A percentile compares a stretch with the other conserved stretches of the same genome.
These are phyloP conservation scores for Alectoris magna DNA, from an alignment of 2,797 vertebrate genomes.

Conservation along the genomic window DNA sequence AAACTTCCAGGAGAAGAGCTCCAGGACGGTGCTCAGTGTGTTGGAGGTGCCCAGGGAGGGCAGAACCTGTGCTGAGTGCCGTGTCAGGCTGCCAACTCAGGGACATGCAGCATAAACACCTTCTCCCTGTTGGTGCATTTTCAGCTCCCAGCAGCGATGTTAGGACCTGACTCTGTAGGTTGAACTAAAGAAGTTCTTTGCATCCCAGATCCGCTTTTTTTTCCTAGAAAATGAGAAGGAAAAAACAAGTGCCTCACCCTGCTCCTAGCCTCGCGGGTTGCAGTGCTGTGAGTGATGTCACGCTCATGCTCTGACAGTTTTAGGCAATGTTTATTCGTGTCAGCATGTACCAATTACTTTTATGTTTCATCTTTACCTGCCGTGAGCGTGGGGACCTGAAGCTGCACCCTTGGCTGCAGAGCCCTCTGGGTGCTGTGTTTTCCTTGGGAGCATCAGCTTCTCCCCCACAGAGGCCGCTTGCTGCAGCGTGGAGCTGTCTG, in stretches of 20 bases:
- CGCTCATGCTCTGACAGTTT: constrained; percentile 15
- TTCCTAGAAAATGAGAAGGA: not conserved
- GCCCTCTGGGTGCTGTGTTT: not conserved
- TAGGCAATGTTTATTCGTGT: constrained; percentile 5
- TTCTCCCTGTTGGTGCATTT: not conserved
- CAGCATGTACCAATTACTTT: not conserved
- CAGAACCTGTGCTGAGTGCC: not conserved
- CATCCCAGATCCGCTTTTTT: not conserved
- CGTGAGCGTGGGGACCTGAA: not conserved
- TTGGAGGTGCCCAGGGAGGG: not conserved
- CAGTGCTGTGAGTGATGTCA: not conserved
- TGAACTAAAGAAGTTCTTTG: not conserved
- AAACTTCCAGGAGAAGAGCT: not conserved
- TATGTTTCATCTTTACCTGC: constrained; percentile 33
- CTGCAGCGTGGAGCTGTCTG: constrained; percentile 12
- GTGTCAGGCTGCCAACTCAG: constrained; percentile 29
- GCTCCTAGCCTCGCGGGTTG: constrained; percentile 35
- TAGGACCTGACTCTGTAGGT: not conserved
- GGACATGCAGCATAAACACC: not conserved
- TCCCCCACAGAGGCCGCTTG: not conserved
- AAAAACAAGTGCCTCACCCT: constrained; percentile 43
- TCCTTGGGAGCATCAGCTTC: not conserved
- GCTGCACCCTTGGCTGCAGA: not conserved
- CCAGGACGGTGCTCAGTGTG: not conserved
- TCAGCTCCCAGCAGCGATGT: not conserved